phyloP scores from a whole-genome alignment of 2,113 vertebrate species.

The Athene cunicularia region DNA sequence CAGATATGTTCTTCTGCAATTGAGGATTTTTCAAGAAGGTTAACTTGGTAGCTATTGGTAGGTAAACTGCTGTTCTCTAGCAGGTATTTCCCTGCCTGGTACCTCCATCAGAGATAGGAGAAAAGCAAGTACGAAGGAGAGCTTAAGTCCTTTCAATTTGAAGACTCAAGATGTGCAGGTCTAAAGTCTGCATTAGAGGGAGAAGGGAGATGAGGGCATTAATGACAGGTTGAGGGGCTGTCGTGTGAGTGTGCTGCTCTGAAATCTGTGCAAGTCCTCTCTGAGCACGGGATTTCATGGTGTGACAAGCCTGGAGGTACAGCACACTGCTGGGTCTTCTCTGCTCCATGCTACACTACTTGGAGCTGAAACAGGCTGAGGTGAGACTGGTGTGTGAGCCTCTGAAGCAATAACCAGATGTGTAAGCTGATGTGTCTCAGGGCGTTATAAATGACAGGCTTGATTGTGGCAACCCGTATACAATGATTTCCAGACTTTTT shows the following conservation, averaged over 20 bases:
- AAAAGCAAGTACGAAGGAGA: not conserved
- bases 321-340: not conserved
- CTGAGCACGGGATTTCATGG: not conserved
- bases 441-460: not conserved
- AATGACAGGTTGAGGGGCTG: not conserved
- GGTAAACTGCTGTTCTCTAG: not conserved
- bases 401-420: not conserved
- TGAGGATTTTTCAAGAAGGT: not conserved
- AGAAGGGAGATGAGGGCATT: not conserved
- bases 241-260: not conserved
- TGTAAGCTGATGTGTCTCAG: not conserved
- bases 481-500: not conserved
- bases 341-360: not conserved
- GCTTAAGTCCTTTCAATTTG: not conserved
- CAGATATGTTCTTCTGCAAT: not conserved
- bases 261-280: not conserved
- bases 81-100: not conserved
- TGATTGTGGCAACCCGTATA: not conserved
- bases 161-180: not conserved
- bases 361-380: not conserved
- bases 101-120: not conserved
- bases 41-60: not conserved
- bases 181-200: not conserved
- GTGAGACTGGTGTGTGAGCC: not conserved
- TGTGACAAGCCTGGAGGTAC: not conserved